A percentile compares a stretch with the other conserved stretches of the same genome.
phyloP scores from a whole-genome alignment of 1,140 invertebrate genomes.

The Drosophila tsacasi region DNA sequence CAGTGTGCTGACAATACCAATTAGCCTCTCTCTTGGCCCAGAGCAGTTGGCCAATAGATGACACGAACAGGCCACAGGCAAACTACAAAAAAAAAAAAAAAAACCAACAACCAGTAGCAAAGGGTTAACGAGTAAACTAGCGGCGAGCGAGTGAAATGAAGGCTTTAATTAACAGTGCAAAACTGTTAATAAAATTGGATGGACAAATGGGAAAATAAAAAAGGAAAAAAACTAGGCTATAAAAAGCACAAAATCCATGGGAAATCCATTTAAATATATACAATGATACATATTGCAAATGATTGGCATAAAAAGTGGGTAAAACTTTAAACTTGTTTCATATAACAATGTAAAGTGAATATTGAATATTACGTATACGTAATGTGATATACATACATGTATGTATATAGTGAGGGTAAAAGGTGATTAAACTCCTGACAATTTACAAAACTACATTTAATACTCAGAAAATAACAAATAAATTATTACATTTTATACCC shows the following conservation, averaged over 20 bases:
- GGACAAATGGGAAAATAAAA: constrained; percentile 3
- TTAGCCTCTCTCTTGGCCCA: constrained; percentile 48
- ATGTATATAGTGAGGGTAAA: too few relatives aligned
- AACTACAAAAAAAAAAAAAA: neutral
- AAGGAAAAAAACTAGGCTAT: neutral
- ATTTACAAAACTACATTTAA: too few relatives aligned
- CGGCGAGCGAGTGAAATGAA: constrained; percentile 8
- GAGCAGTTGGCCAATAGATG: constrained; percentile 51
- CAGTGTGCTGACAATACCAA: constrained; percentile 76
- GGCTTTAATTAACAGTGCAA: constrained; percentile 37
- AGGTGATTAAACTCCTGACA: too few relatives aligned
- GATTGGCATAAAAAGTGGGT: neutral
- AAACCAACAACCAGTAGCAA: neutral
- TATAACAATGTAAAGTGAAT: neutral
- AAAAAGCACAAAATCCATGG: neutral
- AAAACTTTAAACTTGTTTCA: neutral
- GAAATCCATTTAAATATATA: constrained; percentile 3
- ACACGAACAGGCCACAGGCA: constrained; percentile 32
- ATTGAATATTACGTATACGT: constrained; percentile 24
- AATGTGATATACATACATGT: neutral
- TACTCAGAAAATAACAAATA: too few relatives aligned
- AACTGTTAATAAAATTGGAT: constrained; percentile 26
- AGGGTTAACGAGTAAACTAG: constrained; percentile 8
- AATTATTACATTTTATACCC: too few relatives aligned
- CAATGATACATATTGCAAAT: neutral